A percentile compares a stretch with the other conserved stretches of the same genome.
These are phyloP conservation scores for Sphenopsis melanotis DNA, from an alignment of 2,797 vertebrate species.

Conservation along the genomic window DNA sequence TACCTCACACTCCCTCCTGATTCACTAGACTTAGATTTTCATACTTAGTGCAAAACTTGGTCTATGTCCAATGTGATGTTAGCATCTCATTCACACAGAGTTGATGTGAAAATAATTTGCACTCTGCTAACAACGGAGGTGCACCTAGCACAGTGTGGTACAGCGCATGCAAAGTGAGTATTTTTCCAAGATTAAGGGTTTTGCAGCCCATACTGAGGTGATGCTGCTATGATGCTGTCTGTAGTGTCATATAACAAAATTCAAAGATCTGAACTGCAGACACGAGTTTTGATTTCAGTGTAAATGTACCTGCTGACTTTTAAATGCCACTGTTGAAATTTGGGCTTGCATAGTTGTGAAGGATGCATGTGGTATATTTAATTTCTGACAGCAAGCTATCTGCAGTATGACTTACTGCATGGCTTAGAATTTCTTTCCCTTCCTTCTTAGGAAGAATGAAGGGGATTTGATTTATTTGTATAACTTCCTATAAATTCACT, in stretches of 20 bases:
- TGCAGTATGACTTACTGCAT: background rate
- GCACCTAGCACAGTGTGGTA: background rate
- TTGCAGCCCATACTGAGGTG: background rate
- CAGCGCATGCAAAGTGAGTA: background rate
- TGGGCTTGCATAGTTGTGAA: background rate
- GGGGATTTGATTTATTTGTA: background rate
- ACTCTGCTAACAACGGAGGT: background rate
- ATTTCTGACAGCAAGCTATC: background rate
- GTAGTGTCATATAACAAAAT: background rate
- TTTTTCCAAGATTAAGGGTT: background rate
- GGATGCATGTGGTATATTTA: background rate
- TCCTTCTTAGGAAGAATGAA: background rate
- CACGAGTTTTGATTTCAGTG: background rate
- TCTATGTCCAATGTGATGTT: background rate
- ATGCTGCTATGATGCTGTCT: background rate
- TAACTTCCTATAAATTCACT: background rate
- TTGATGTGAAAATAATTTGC: background rate
- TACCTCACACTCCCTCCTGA: background rate
- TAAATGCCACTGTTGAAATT: background rate
- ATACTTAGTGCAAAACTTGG: background rate
- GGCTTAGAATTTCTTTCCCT: background rate
- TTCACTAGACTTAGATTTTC: background rate
- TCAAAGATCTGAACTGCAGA: background rate
- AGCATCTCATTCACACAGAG: background rate
- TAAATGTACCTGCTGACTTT: background rate